A percentile compares a stretch with the other conserved stretches of the same genome.
Conservation (phyloP, 1,140 invertebrate species). For the Danaus melanippus region DNA sequence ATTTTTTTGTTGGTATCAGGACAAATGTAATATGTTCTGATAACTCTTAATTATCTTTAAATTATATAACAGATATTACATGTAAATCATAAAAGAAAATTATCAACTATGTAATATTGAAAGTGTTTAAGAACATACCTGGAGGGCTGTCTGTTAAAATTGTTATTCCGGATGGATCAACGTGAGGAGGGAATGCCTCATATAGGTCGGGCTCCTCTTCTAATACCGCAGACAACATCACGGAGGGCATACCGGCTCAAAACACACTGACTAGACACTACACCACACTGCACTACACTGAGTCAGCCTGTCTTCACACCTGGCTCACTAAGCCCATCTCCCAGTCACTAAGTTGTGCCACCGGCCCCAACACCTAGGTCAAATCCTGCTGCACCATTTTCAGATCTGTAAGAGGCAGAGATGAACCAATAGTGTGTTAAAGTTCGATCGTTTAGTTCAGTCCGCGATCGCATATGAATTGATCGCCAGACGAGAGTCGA, state of each 20-base stretch:
- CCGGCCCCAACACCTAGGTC: conserved; percentile 57
- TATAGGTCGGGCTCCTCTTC: conserved; percentile 82
- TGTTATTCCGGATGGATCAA: conserved; percentile 80
- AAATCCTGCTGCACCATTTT: conserved; percentile 73
- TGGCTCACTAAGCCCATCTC: conserved; percentile 51
- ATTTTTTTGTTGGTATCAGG: no score
- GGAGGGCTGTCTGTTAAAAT: conserved; percentile 73
- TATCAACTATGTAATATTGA: no score
- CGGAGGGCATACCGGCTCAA: conserved; percentile 64
- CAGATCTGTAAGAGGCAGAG: conserved; percentile 58
- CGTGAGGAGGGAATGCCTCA: conserved; percentile 81
- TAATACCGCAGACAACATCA: conserved; percentile 74
- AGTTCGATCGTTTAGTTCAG: conserved; percentile 37
- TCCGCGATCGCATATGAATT: conserved; percentile 31
- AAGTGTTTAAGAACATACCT: conserved; percentile 32
- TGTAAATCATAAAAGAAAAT: no score
- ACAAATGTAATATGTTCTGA: no score
- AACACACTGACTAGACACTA: conserved; percentile 60
- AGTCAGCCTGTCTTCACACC: conserved; percentile 55
- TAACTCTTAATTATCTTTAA: no score
- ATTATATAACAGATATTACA: no score
- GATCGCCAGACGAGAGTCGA: conserved; percentile 27
- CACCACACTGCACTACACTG: conserved; percentile 56
- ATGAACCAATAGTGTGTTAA: conserved; percentile 39
- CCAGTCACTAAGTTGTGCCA: conserved; percentile 30